Base-by-base conservation (phyloP, 1,140 invertebrate genomes). In the Neelides sp. region DNA sequence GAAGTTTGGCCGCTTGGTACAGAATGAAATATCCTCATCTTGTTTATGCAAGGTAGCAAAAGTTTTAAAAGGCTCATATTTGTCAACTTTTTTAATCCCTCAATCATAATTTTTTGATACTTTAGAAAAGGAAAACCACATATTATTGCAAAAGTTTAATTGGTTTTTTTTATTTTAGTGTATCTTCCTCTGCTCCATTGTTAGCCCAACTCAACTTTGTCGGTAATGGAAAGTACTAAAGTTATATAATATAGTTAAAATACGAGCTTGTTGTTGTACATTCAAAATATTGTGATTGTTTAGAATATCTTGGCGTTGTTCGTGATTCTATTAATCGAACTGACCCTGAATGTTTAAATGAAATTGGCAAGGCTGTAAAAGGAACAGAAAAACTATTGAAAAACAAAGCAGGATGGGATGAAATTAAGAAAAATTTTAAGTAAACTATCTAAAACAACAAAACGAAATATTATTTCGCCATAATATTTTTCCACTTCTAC, bases 21-120 rank as follows among this genome's bases (percentile, higher is more conserved):
- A 71, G 91, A 44, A 64, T 79, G 7, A 94, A 93, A 67, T 95
- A 92, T 69, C 88, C 91, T 2, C 80, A 94, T 71, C 69, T 94
- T 4, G 78, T 92, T 1, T 70, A 85, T 66, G 84, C 79, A n/a
- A n/a, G n/a, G n/a, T n/a, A n/a, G n/a, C n/a, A n/a, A n/a, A n/a
- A n/a, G n/a, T n/a, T n/a, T n/a, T n/a, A n/a, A n/a, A n/a, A n/a
- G n/a, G n/a, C n/a, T n/a, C n/a, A n/a, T n/a, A n/a, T n/a, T n/a
- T n/a, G n/a, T n/a, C n/a, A n/a, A n/a, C n/a, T n/a, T n/a, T n/a
- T n/a, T n/a, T n/a, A n/a, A n/a, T n/a, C n/a, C n/a, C n/a, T n/a
- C n/a, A n/a, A n/a, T n/a, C n/a, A n/a, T n/a, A n/a, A n/a, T n/a
- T n/a, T n/a, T n/a, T 48, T n/a, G 28, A 8, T 32, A 32, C 7